Evolutionary conservation across 2,888 invertebrate species (phyloP).

Genomic region (Omphaloscelis lunosa): DNA sequence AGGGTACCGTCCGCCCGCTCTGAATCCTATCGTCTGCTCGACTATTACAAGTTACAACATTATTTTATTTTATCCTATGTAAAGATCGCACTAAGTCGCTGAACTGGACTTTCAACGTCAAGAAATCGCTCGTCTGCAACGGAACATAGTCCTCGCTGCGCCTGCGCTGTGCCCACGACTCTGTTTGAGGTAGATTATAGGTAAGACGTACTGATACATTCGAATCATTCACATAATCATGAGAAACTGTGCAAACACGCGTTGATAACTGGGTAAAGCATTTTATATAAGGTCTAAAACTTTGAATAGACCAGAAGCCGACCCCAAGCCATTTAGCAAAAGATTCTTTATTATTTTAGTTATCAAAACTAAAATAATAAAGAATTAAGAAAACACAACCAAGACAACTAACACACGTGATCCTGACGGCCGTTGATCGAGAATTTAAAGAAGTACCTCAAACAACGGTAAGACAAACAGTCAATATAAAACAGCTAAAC

Average conservation of each 20-base stretch:
- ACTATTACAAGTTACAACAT: not conserved
- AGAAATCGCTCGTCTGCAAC: slow-evolving; percentile 9
- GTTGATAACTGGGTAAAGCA: not conserved
- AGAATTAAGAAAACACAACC: not conserved
- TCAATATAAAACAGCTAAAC: not conserved
- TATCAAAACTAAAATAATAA: not conserved
- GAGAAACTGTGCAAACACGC: not conserved
- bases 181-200: not conserved
- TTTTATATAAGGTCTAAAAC: not conserved
- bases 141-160: slow-evolving; percentile 4
- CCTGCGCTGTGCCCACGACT: slow-evolving; percentile 20
- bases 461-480: not conserved
- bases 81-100: not conserved
- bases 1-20: not conserved
- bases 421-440: not conserved
- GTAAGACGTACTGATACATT: not conserved
- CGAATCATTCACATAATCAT: not conserved
- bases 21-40: not conserved
- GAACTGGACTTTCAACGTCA: not conserved
- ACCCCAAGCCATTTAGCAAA: not conserved
- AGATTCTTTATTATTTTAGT: no score
- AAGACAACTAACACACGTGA: no score
- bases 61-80: not conserved
- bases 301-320: no score
- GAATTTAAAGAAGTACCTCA: not conserved